Percentiles rank a stretch among this genome's conserved stretches.
phyloP scores from a whole-genome alignment of 2,797 vertebrate species.

The Somateria mollissima region DNA sequence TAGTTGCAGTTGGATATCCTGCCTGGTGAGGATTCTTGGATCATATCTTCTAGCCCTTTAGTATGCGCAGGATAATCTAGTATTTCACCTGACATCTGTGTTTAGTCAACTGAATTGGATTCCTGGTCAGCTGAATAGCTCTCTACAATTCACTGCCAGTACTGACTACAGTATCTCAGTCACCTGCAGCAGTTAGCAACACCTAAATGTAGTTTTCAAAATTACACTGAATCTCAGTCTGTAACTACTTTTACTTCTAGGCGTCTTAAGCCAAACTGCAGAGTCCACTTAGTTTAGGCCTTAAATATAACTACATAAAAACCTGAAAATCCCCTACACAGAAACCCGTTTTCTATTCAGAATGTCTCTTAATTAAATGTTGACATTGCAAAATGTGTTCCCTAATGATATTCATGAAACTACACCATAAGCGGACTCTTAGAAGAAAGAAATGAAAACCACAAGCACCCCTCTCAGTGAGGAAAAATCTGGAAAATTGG shows the following conservation, averaged over 20 bases:
- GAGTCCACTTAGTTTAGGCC: not conserved
- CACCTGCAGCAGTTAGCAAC: not conserved
- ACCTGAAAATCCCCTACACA: not conserved
- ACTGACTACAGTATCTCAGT: not conserved
- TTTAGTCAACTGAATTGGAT: not conserved
- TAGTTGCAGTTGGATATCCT: not conserved
- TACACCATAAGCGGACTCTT: not conserved
- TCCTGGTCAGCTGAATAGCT: not conserved
- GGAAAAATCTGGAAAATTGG: not conserved
- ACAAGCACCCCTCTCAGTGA: not conserved
- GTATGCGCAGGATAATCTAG: not conserved
- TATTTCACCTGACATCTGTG: not conserved
- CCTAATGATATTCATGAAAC: not conserved
- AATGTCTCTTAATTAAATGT: not conserved
- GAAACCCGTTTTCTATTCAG: not conserved
- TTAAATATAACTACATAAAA: not conserved
- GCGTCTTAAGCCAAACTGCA: not conserved
- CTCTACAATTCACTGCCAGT: not conserved
- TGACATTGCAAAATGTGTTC: not conserved
- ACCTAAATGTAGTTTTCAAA: not conserved
- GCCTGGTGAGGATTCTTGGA: not conserved
- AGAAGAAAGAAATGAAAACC: not conserved
- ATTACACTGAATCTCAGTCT: not conserved
- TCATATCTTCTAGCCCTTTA: not conserved
- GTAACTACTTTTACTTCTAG: not conserved